Evolutionary conservation across 2,888 invertebrate species (phyloP).

Genomic region (Leptinotarsa haldemani): DNA sequence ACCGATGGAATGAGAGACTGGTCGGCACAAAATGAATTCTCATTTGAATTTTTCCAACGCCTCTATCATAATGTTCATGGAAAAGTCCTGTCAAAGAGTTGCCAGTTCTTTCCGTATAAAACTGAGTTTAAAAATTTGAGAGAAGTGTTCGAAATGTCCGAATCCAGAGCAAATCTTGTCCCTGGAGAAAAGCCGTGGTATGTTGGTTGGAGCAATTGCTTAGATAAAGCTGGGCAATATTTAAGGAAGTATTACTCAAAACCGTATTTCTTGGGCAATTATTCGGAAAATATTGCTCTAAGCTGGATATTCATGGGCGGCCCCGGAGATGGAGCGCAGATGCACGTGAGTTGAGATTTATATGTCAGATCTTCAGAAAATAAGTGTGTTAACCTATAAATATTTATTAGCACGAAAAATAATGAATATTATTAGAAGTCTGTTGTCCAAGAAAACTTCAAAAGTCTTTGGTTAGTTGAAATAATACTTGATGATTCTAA

Average conservation of each 20-base stretch:
- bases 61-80: constrained; percentile 69
- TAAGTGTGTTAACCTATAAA: too few relatives aligned
- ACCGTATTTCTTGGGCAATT: constrained; percentile 90
- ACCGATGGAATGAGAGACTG: constrained; percentile 85
- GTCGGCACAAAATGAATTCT: constrained; percentile 75
- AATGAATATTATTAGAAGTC: too few relatives aligned
- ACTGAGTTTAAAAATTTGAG: constrained; percentile 83
- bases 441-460: too few relatives aligned
- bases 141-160: constrained; percentile 87
- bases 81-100: constrained; percentile 60
- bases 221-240: constrained; percentile 81
- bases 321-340: constrained; percentile 92
- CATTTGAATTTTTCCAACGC: constrained; percentile 85
- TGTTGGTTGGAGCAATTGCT: constrained; percentile 93
- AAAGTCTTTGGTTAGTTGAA: too few relatives aligned
- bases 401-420: too few relatives aligned
- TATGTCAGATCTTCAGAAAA: not conserved
- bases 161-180: constrained; percentile 73
- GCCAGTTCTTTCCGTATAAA: constrained; percentile 95
- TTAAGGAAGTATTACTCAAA: constrained; percentile 82
- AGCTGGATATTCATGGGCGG: constrained; percentile 99
- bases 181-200: constrained; percentile 69
- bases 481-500: too few relatives aligned
- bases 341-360: constrained; percentile 80
- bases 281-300: constrained; percentile 88